Base-by-base conservation (phyloP, 2,797 vertebrate species). In the Poecilia gillii region DNA sequence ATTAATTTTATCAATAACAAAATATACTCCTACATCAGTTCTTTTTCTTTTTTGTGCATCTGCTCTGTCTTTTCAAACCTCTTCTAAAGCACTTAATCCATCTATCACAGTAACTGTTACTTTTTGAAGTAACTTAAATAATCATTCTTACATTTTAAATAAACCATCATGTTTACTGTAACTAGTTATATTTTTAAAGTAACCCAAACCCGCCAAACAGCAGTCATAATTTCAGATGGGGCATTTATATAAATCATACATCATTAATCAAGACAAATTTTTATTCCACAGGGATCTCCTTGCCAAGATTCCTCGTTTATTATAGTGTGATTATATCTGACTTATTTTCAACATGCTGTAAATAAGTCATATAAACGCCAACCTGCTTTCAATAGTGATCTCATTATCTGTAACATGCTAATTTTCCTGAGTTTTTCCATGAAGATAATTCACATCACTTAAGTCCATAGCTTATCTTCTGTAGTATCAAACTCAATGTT, bases 361-460 rank as follows among this genome's bases (percentile, higher is more conserved):
- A 87, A 90, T 83, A 90, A 59, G 70, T 51, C 43, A 41, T 25
- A 39, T 66, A 18, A 20, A 36, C 31, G 73, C 46, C 71, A 77
- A 73, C 75, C 47, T 77, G 79, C 57, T 74, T 80, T 66, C 23
- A 46, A 23, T 73, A 1, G 1, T 18, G 11, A 59, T 76, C 57
- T 70, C 41, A 59, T 81, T 23, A 64, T 4, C 81, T 31, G 16
- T 33, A 14, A 46, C 18, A 47, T 28, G 3, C 39, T 46, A 0
- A 3, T 20, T 39, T 5, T 41, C 36, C 36, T 12, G 23, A 36
- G 5, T 46, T 46, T 76, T 13, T 77, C 74, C 66, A 71, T 82
- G 75, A 86, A 84, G 79, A 87, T 93, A 85, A 92, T 91, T 87
- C 89, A 86, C 77, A 81, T 81, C 36, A 72, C 47, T 78, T 23